Evolutionary conservation across 2,113 vertebrate genomes (phyloP), one percentile per base, ranked within the genome.

Genomic region (Pipra filicauda): DNA sequence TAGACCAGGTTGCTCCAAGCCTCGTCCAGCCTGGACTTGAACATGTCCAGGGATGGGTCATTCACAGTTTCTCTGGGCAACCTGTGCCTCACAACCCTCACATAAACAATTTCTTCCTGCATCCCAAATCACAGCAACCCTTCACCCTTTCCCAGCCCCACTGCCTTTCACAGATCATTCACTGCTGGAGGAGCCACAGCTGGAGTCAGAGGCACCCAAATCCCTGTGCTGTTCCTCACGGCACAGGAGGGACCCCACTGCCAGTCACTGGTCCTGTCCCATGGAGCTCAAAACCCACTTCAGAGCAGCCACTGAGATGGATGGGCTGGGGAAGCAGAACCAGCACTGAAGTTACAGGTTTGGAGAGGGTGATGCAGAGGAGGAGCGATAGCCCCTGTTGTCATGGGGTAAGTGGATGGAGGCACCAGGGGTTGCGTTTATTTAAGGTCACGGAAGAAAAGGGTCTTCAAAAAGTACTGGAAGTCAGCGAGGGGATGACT

Each of bases 221-320:
- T 16, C 48, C 24, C 4, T 0, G 0, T 22, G 41, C 1, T 4
- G 4, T 12, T 54, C n/a, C 37, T 62, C 93, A 20, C 0, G 1
- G 51, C 0, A 6, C 13, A 51, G 43, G 26, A 48, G 49, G 26
- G 28, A 79, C 21, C 35, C 20, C 54, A 43, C 20, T 58, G 27
- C 19, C 43, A 5, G 20, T 48, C 27, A 1, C 16, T 1, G 0
- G 11, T 73, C 64, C 62, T 3, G 1, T 16, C 64, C 58, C 59
- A 43, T 0, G 6, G 59, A 35, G 72, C 51, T 67, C 69, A 35
- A 1, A 58, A 64, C 4, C 18, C 0, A 0, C 39, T 62, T 43
- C 55, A 11, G 1, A n/a, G 66, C 37, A 33, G n/a, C 41, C 62
- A 39, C 46, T 11, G 31, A 12, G 71, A 21, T 35, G 48, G 57